Evolutionary conservation across 2,113 vertebrate genomes (phyloP).

Genomic region (Chamaetylas fuelleborni): DNA sequence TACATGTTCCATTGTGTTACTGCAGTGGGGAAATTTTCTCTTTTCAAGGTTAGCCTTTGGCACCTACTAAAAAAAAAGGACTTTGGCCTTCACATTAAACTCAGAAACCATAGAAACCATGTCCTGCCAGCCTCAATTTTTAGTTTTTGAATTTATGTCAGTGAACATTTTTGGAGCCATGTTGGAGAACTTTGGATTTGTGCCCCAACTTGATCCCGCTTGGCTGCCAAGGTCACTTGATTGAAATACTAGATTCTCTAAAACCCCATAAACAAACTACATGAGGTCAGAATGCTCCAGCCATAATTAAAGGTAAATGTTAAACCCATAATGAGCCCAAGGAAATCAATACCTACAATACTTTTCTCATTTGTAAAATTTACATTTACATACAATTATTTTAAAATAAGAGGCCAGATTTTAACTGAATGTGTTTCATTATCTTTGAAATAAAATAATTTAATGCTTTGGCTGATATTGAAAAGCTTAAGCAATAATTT

Average conservation of each 20-base stretch:
- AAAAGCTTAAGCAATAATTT: background rate
- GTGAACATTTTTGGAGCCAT: background rate
- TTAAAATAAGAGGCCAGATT: background rate
- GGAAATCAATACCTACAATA: background rate
- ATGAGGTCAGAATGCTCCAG: background rate
- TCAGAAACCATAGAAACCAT: background rate
- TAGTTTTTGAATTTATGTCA: background rate
- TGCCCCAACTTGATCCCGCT: background rate
- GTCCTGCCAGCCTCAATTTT: background rate
- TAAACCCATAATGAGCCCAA: background rate
- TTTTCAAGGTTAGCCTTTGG: background rate
- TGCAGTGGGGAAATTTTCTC: background rate
- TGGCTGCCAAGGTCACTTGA: background rate
- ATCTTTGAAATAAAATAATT: background rate
- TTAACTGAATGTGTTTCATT: background rate
- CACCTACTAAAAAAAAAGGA: background rate
- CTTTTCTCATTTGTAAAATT: background rate
- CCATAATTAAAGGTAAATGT: background rate
- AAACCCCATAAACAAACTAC: background rate
- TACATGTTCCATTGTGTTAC: background rate
- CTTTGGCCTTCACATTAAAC: background rate
- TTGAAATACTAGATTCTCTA: background rate
- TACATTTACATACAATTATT: background rate
- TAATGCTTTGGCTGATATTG: background rate
- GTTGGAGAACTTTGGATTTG: background rate